Evolutionary conservation across 2,888 invertebrate species (phyloP).

Genomic region (Tetropium fuscum): DNA sequence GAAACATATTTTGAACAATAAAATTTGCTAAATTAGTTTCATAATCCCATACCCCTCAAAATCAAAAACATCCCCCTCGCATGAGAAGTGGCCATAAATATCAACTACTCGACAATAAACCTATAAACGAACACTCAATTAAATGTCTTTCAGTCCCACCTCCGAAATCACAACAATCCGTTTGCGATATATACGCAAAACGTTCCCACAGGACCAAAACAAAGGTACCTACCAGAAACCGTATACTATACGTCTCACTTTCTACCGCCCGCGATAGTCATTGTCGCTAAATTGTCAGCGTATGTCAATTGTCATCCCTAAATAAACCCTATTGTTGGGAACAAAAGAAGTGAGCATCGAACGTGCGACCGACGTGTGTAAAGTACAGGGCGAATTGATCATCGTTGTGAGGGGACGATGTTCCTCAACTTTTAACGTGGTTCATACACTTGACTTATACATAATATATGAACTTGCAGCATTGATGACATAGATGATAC

Average conservation of each 20-base stretch:
- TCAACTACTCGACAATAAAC: conserved; percentile 25
- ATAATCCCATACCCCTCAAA: neutral
- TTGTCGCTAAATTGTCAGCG: conserved; percentile 61
- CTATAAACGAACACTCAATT: conserved; percentile 51
- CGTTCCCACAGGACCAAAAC: conserved; percentile 59
- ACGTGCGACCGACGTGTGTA: conserved; percentile 54
- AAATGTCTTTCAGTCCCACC: conserved; percentile 52
- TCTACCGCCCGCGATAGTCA: conserved; percentile 52
- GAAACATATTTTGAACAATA: neutral
- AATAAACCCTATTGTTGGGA: conserved; percentile 62
- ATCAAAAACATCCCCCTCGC: neutral
- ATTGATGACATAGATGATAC: too few species aligned
- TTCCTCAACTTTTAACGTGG: conserved; percentile 45
- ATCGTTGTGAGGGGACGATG: conserved; percentile 34
- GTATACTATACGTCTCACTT: conserved; percentile 46
- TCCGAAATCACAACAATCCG: conserved; percentile 57
- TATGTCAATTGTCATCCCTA: conserved; percentile 65
- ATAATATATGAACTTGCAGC: too few species aligned
- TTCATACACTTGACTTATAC: conserved; percentile 45
- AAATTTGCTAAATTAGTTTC: neutral
- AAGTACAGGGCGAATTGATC: conserved; percentile 33
- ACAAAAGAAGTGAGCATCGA: conserved; percentile 65
- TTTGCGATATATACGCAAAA: conserved; percentile 37
- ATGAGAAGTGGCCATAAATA: neutral
- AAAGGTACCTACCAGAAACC: conserved; percentile 45